Base-by-base conservation (phyloP, 2,888 invertebrate species). In the Biston betularia region DNA sequence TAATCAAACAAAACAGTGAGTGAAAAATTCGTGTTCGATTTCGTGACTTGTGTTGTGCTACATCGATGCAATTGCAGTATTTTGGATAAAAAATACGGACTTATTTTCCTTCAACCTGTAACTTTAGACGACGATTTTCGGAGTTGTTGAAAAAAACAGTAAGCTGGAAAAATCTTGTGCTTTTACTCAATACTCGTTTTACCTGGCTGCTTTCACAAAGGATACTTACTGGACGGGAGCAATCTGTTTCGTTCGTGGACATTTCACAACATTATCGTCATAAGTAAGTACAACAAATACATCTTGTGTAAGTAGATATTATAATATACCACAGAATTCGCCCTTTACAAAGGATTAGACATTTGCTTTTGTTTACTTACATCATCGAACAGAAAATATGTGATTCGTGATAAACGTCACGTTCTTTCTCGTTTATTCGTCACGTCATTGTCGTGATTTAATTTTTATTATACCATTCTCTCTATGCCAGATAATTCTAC, bases 171-270 rank as follows among this genome's bases (percentile, higher is more conserved):
- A 65, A 64, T 75, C 66, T 78, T 76, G 80, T 83, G 75, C 71
- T 58, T 72, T 69, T 38, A 38, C 9, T 38, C 38, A 38, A 8
- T 38, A 4, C 0, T 6, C 6, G 6, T 38, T 38, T 38, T 67
- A 78, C 76, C 78, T 76, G 79, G 75, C 81, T 83, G 80, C 86
- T 88, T 89, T 88, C 87, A 90, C 91, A 91, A 92, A 92, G 90
- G 88, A 89, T 84, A 83, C 75, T 53, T 84, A 83, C 75, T 58
- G 66, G 66, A 74, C 75, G 62, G 65, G 68, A 74, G 42, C 62
- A 56, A 45, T 63, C 56, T 53, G 63, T 68, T 52, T 82, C 81
- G 73, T 73, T 77, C 75, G 77, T 82, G 79, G 79, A 77, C 80
- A 82, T 85, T 85, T 83, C 78, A 73, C 77, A 61, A 65, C 66